These are phyloP conservation scores for Toxotes jaculatrix DNA, from an alignment of 2,113 vertebrate genomes.

Conservation along the genomic window DNA sequence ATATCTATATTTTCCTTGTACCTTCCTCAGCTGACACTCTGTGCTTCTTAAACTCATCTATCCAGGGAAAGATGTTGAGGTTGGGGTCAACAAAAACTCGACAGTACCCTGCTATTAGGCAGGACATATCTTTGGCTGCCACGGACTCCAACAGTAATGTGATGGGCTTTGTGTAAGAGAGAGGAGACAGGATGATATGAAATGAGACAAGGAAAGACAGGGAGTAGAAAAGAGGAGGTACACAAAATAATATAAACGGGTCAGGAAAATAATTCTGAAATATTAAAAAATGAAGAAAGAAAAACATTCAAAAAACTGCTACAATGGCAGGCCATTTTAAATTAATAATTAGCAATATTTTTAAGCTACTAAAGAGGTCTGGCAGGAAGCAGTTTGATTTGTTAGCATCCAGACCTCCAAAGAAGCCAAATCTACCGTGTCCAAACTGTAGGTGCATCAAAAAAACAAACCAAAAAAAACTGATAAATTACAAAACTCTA, in stretches of 20 bases:
- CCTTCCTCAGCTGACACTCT: conserved; percentile 95
- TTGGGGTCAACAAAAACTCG: conserved; percentile 88
- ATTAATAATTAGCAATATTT: neutral
- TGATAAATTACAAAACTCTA: neutral
- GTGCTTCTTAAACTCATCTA: conserved; percentile 83
- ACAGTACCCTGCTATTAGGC: conserved; percentile 93
- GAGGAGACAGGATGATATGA: conserved; percentile 19
- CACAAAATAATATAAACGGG: neutral
- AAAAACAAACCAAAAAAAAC: neutral
- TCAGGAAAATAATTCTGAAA: neutral
- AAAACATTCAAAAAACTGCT: neutral
- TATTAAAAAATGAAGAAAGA: neutral
- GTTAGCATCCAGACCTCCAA: neutral
- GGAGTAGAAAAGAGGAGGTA: neutral
- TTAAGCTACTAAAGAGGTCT: neutral
- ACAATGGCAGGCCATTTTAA: neutral
- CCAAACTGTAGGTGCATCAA: neutral
- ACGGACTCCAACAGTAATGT: conserved; percentile 92
- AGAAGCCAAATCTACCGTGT: neutral
- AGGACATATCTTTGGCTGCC: conserved; percentile 94
- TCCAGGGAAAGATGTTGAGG: conserved; percentile 89
- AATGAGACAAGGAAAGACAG: conserved; percentile 7
- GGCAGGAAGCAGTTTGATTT: too few species aligned
- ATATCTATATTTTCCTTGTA: conserved; percentile 62
- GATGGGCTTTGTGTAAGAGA: conserved; percentile 85